These are phyloP conservation scores for Phycodurus eques DNA, from an alignment of 2,113 vertebrate species.

Conservation along the genomic window DNA sequence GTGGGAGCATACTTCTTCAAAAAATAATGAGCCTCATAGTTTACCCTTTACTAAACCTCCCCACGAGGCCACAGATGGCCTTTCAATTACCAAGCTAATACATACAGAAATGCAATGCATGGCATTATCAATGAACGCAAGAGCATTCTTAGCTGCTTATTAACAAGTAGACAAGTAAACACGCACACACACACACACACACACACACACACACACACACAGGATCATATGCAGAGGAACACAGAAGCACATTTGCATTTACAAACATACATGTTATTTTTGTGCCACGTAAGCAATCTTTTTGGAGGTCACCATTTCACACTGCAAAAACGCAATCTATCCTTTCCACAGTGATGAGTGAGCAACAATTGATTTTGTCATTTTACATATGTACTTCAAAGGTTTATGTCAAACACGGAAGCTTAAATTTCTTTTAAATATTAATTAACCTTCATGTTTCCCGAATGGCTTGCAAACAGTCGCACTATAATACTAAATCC, in stretches of 20 bases:
- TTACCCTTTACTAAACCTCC: slow-evolving; percentile 66
- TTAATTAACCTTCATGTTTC: not conserved
- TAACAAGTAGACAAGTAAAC: slow-evolving; percentile 5
- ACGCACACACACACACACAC: not conserved
- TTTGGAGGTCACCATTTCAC: slow-evolving; percentile 49
- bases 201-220: not conserved
- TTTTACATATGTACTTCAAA: not conserved
- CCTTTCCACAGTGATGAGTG: not conserved
- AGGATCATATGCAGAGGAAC: slow-evolving; percentile 13
- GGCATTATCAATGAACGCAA: slow-evolving; percentile 60
- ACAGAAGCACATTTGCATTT: slow-evolving; percentile 13
- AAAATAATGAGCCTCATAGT: slow-evolving; percentile 66
- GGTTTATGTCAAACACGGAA: not conserved
- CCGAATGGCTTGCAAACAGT: not conserved
- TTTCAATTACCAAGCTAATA: slow-evolving; percentile 67
- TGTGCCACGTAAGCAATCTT: slow-evolving; percentile 62
- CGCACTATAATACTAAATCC: not conserved
- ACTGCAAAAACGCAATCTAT: slow-evolving; percentile 44
- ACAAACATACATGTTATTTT: slow-evolving; percentile 46
- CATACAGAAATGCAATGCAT: slow-evolving; percentile 60
- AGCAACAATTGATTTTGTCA: not conserved
- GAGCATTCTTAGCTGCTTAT: slow-evolving; percentile 28
- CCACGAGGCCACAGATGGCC: slow-evolving; percentile 63
- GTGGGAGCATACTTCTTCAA: slow-evolving; percentile 39
- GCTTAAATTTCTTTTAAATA: not conserved